phyloP scores from a whole-genome alignment of 2,113 vertebrate genomes.

The Ardeotis arabs region DNA sequence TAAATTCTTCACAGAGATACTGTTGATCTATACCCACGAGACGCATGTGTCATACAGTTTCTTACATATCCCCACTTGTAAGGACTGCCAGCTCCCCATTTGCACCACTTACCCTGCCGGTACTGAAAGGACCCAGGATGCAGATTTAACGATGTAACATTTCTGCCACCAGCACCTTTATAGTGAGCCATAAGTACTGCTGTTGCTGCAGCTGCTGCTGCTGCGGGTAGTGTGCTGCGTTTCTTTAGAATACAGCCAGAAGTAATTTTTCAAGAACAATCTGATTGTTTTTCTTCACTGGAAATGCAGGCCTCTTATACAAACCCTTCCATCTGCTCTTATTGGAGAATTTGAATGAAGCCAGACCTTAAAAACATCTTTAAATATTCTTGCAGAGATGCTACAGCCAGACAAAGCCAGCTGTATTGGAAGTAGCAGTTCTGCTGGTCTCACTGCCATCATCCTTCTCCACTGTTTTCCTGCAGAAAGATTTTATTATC shows the following conservation, averaged over 20 bases:
- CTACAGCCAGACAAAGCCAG: slow-evolving; percentile 29
- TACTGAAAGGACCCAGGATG: slow-evolving; percentile 78
- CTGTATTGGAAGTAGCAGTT: slow-evolving; percentile 54
- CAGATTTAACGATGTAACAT: slow-evolving; percentile 74
- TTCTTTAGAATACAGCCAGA: slow-evolving; percentile 1
- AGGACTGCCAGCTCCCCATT: not conserved
- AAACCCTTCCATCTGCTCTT: slow-evolving; percentile 1
- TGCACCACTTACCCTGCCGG: slow-evolving; percentile 80
- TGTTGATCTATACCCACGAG: not conserved
- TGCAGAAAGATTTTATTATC: slow-evolving; percentile 60
- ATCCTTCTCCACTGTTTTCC: slow-evolving; percentile 75
- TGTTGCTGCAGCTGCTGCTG: not conserved
- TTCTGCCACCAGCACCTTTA: slow-evolving; percentile 74
- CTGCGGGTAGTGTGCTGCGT: not conserved
- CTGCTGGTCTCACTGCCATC: slow-evolving; percentile 76
- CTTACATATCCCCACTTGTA: not conserved
- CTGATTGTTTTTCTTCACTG: not conserved
- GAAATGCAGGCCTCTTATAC: not conserved
- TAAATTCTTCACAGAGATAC: not conserved
- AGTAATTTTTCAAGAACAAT: slow-evolving; percentile 1
- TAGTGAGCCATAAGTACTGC: slow-evolving; percentile 71
- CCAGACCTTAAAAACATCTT: slow-evolving; percentile 40
- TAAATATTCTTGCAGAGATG: not conserved
- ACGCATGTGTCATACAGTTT: accelerated
- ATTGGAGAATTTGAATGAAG: not conserved